Base-by-base conservation (phyloP, 23 tunicate genomes). In the Ascidia mentula region DNA sequence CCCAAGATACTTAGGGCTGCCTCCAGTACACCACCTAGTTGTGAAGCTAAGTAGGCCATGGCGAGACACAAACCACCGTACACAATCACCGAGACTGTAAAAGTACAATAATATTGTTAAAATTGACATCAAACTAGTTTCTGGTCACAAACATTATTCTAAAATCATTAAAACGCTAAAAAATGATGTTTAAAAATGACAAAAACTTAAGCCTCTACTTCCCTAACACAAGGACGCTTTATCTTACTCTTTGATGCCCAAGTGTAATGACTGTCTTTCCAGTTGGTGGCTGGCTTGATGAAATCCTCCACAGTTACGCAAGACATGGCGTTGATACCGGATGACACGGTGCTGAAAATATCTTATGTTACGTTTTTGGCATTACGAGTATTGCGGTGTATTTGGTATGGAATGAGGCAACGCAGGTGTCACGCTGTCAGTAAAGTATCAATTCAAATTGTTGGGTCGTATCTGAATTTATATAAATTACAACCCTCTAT, bases 311-410 rank as follows among this genome's bases (percentile, higher is more conserved):
- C 77, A 6, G 92, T 82, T 6, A 87, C 92, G 36, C 86, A 81
- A 4, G 92, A 76, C 86, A 90, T 80, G 26, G 91, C 96, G 69
- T 90, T 90, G 72, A 90, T 90, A 31, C 96, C 96, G 22, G 91
- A 77, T 0, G 96, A 90, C 9, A 90, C 96, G 31, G 96, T 90
- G 78, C 92, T 87, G 72, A 72, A 69, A 53, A n/a, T n/a, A n/a
- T n/a, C n/a, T n/a, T n/a, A n/a, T n/a, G n/a, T n/a, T n/a, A n/a
- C n/a, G n/a, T n/a, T n/a, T n/a, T n/a, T n/a, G n/a, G n/a, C n/a
- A n/a, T n/a, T n/a, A n/a, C n/a, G n/a, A n/a, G n/a, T n/a, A n/a
- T n/a, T n/a, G n/a, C n/a, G n/a, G n/a, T n/a, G n/a, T n/a, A n/a
- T n/a, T n/a, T n/a, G n/a, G n/a, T n/a, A n/a, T n/a, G n/a, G n/a